phyloP scores from a whole-genome alignment of 2,888 invertebrate genomes.

The Drosophila helvetica region DNA sequence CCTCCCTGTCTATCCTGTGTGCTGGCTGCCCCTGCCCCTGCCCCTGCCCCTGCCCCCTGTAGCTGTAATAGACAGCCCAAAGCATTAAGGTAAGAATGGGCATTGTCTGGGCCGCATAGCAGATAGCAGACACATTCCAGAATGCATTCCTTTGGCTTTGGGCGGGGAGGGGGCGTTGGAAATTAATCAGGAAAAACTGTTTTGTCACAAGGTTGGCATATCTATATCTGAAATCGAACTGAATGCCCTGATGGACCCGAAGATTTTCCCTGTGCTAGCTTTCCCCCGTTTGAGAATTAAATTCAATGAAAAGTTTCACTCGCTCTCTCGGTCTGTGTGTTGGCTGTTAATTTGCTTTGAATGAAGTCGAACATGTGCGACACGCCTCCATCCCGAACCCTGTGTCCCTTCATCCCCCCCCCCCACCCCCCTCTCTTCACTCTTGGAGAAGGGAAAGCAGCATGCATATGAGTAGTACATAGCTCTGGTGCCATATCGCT shows the following conservation, averaged over 20 bases:
- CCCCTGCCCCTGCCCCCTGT: slow-evolving; percentile 14
- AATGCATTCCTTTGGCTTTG: not conserved
- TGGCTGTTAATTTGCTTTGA: slow-evolving; percentile 74
- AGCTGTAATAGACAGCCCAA: slow-evolving; percentile 64
- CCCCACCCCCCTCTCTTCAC: no score
- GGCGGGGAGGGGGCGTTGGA: not conserved
- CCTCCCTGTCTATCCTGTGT: slow-evolving; percentile 5
- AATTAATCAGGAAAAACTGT: not conserved
- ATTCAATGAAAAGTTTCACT: slow-evolving; percentile 74
- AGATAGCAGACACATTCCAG: slow-evolving; percentile 1
- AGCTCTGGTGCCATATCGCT: slow-evolving; percentile 48
- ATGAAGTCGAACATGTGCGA: slow-evolving; percentile 68
- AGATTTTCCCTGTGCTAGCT: slow-evolving; percentile 28
- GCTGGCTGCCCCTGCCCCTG: slow-evolving; percentile 10
- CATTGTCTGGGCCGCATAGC: slow-evolving; percentile 43
- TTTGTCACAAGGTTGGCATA: no score
- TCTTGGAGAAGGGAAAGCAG: no score
- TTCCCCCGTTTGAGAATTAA: slow-evolving; percentile 56
- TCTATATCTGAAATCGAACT: slow-evolving; percentile 14
- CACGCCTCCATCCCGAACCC: slow-evolving; percentile 20
- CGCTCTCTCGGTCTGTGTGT: slow-evolving; percentile 22
- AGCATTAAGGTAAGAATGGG: slow-evolving; percentile 46
- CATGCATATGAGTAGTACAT: slow-evolving; percentile 36
- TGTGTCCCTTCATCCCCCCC: not conserved
- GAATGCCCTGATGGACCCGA: slow-evolving; percentile 31